Evolutionary conservation across 2,113 vertebrate genomes (phyloP), one percentile per base, ranked within the genome.

Genomic region (Tamias sibiricus): DNA sequence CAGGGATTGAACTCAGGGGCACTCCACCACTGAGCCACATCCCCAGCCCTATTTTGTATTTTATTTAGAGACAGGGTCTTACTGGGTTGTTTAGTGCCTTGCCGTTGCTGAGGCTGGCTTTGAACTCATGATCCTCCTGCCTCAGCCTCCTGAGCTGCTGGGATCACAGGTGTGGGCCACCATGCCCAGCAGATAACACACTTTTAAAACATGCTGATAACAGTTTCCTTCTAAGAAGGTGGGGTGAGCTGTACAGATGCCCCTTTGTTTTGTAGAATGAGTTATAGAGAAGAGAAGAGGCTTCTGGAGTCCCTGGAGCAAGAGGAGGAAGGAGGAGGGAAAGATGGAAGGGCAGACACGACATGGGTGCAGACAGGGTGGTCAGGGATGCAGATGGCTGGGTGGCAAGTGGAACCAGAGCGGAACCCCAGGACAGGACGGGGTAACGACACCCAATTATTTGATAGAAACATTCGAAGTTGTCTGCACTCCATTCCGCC

Each of bases 391-490:
- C 37, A 30, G 66, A 26, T 42, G 24, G 66, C 92, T 57, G 37
- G 4, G 19, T 8, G 26, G 32, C 49, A 54, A 4, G 13, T 19
- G 17, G 47, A 90, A 57, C 74, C 57, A 87, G 42, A 59, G 57
- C 79, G 84, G 91, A 93, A 75, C 32, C 44, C 54, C 57, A 76
- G 42, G 20, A 35, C 81, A 47, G 69, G 42, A 12, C 5, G 22
- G 32, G 24, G 22, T 57, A 40, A 59, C 85, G 54, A 13, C 6
- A 71, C 42, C n/a, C 82, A 66, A 47, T 32, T 47, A 49, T 81
- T 87, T 91, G 35, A 69, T 69, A 49, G 24, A 87, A 95, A 92
- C 40, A 84, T 66, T 81, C 81, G 24, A 85, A 47, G 30, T 30
- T n/a, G 42, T 94, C 85, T 85, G 40, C 40, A 35, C 47, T 93